Base-by-base conservation (phyloP, 2,113 vertebrate genomes). In the Colaptes auratus region DNA sequence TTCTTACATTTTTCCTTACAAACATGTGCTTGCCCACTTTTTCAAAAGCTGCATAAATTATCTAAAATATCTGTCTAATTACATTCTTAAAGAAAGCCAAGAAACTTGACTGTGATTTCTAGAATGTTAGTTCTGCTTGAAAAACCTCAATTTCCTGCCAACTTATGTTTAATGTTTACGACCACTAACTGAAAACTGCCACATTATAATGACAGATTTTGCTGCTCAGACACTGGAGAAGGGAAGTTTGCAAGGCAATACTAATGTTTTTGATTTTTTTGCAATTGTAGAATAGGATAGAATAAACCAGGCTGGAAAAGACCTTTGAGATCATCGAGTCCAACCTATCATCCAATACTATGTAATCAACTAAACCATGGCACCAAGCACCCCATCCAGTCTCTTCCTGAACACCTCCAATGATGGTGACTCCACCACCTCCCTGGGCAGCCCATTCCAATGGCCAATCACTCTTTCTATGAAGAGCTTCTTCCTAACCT, bases 261-360 rank as follows among this genome's bases (percentile, higher is more conserved):
- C 84, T 92, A 96, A 82, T 75, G 36, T 64, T 79, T 86, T 89
- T 71, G 88, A 94, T 93, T 94, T 93, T 56, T 64, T 48, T 39
- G 39, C 63, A 94, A 76, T 95, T 92, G 96, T 95, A 39, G 39
- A 39, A 12, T 39, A 39, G 39, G 12, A 39, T 39, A 39, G 39
- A 39, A 39, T 39, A 36, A 9, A 36, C 36, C 36, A 39, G 39
- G 39, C 12, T 12, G 39, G 39, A 39, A 39, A 12, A 39, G 39
- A 39, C 10, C 39, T 39, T 39, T 12, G 10, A 39, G 39, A 39
- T 39, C 39, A 39, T 11, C 10, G 10, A 11, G 39, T 39, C 39
- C 39, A 39, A 39, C 39, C 39, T 39, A 39, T 12, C 39, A 39
- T 39, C 39, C 39, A 12, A 39, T 11, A 36, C 39, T 5, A 39